Evolutionary conservation across 1,140 invertebrate genomes (phyloP), one percentile per base, ranked within the genome.

Genomic region (Cataglyphis hispanica): DNA sequence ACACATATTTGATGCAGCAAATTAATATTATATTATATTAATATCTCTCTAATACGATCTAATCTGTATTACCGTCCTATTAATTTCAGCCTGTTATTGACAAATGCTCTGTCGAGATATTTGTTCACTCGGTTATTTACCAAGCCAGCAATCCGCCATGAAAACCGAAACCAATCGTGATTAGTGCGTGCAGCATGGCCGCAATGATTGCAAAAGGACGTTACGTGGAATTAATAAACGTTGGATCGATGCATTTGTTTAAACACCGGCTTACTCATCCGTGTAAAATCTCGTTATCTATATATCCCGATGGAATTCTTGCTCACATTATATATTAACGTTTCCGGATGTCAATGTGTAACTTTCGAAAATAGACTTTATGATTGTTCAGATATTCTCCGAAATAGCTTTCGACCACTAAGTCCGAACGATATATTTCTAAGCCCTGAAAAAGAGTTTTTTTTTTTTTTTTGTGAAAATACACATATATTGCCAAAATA

Each of bases 91-190:
- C 53, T n/a, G 78, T 83, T 80, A 83, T 83, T 83, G 67, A 74
- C 78, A 83, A 72, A 83, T 74, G 53, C 37, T 74, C 53, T 83
- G 67, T 70, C 67, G 78, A 72, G 78, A 74, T 83, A 83, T 83
- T 74, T 83, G 78, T 43, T 61, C 78, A 34, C 78, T 83, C 67
- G 67, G 67, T 83, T 83, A 83, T 83, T 83, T 83, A 83, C 78
- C 53, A 83, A 61, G 19, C 67, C 78, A 56, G 56, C 78, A 83
- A 83, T 83, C 58, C 78, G 78, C 67, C 78, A 83, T 83, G 78
- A 83, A 83, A 83, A 83, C 78, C 78, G 78, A 83, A 83, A 83
- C 78, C 78, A 74, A 83, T 83, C 78, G 78, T 83, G 53, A 74
- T 83, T 83, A 83, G 78, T 74, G 78, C 78, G 78, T 74, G 67